Conservation (phyloP, 2,888 invertebrate genomes). For the Rhimphoctona megacephalus region DNA sequence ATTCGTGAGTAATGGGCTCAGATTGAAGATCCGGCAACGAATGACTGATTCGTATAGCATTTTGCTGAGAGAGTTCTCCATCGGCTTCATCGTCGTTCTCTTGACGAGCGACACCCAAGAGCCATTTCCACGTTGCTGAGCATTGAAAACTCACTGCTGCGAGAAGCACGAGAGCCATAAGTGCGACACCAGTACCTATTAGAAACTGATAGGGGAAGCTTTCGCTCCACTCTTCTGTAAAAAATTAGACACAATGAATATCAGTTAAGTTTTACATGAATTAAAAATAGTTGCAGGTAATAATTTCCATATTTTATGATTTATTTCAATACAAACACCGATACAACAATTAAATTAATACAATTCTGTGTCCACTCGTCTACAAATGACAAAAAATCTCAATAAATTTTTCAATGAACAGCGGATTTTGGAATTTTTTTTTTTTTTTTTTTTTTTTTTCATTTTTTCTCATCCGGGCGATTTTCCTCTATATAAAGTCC, state of each 20-base stretch:
- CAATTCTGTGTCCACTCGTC: background rate
- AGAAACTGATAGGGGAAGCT: conserved; percentile 86
- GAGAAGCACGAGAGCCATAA: conserved; percentile 89
- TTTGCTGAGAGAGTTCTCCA: conserved; percentile 88
- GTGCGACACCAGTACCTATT: conserved; percentile 87
- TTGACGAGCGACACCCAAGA: conserved; percentile 85
- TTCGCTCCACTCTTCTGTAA: conserved; percentile 81
- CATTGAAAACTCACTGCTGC: conserved; percentile 91
- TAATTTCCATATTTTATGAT: too few relatives aligned
- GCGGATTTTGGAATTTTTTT: background rate
- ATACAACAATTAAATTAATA: too few relatives aligned
- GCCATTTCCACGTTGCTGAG: conserved; percentile 90
- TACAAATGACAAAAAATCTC: background rate
- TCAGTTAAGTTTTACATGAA: background rate
- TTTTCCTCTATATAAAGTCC: background rate
- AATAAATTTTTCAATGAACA: background rate
- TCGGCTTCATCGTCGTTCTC: conserved; percentile 82
- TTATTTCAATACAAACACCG: too few relatives aligned
- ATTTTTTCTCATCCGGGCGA: background rate
- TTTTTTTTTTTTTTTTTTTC: too few relatives aligned
- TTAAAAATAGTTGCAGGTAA: background rate
- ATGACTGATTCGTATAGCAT: conserved; percentile 91
- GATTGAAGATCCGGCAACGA: conserved; percentile 91
- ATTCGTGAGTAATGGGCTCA: conserved; percentile 89
- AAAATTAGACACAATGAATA: conserved; percentile 30